Base-by-base conservation (phyloP, 2,888 invertebrate genomes). In the Ceriagrion tenellum region DNA sequence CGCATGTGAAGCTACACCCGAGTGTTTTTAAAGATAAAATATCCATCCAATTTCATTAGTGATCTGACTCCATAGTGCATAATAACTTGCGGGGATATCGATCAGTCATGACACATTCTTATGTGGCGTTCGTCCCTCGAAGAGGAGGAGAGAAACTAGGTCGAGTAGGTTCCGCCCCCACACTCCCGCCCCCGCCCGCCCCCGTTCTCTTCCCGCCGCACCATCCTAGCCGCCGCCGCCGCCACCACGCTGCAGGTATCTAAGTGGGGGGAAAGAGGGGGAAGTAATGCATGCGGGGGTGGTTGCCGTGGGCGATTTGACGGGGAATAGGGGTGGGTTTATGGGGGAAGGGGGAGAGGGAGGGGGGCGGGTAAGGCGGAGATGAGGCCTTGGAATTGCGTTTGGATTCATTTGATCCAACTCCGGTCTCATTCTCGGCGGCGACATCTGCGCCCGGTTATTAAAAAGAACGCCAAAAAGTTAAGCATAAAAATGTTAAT, bases 11-110 rank as follows among this genome's bases (percentile, higher is more conserved):
- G 20, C 20, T 20, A 10, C 59, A 59, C 59, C 3, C 4, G 47
- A 47, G 59, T 20, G 59, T 20, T 59, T 59, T 59, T 59, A 59
- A 3, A 16, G 59, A 59, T 59, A 59, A 59, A 59, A 59, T 20
- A 20, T 59, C 13, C 81, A 35, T 81, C 81, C 81, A 35, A 35
- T 81, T 81, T 81, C 81, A 81, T 81, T 81, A 13, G 16, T 35
- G 81, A 81, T 81, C 35, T 35, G 35, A 18, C 81, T 3, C 69
- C 10, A 26, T 69, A 35, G 81, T 35, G 81, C 81, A 81, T 35
- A 81, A 81, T 81, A 81, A 81, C 81, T 81, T 81, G 81, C 18
- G 81, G 35, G 81, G 30, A 81, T 81, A 81, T 81, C 81, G 81
- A 81, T 81, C 81, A 81, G 81, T 81, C 35, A 35, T 35, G 81